A percentile compares a stretch with the other conserved stretches of the same genome.
phyloP scores from a whole-genome alignment of 2,113 vertebrate genomes.

The Siniperca knerii region DNA sequence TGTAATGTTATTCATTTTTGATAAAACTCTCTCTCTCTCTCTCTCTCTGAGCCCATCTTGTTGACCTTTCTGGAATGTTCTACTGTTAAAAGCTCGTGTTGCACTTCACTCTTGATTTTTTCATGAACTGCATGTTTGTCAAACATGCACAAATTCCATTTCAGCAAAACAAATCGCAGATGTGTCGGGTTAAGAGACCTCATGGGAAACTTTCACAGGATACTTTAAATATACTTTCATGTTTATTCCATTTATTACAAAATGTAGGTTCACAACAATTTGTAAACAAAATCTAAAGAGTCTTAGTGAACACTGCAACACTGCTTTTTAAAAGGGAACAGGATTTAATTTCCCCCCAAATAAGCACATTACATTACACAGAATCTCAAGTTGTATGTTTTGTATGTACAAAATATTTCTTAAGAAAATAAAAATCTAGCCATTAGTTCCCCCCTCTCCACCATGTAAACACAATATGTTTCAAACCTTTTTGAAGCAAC shows the following conservation, averaged over 20 bases:
- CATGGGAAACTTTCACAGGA: constrained; percentile 44
- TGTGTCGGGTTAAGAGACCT: constrained; percentile 46
- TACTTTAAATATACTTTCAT: constrained; percentile 20
- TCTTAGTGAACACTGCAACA: not conserved
- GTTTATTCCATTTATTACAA: constrained; percentile 42
- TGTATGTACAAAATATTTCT: not conserved
- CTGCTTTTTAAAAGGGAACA: not conserved
- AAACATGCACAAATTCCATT: constrained; percentile 61
- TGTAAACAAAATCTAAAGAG: not conserved
- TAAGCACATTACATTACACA: not conserved
- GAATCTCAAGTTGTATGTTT: not conserved
- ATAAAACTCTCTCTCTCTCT: constrained; percentile 55
- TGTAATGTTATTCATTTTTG: constrained; percentile 77
- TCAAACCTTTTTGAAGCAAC: not conserved
- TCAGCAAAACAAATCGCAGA: constrained; percentile 61
- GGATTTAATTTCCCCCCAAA: not conserved
- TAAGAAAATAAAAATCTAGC: not conserved
- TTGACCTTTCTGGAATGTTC: constrained; percentile 72
- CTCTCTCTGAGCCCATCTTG: constrained; percentile 55
- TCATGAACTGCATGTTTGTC: constrained; percentile 76
- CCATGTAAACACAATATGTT: not conserved
- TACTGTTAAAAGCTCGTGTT: constrained; percentile 76
- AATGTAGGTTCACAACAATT: constrained; percentile 20
- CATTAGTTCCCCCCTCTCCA: no score
- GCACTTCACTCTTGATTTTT: constrained; percentile 76